Evolutionary conservation across 2,888 invertebrate species (phyloP), one percentile per base, ranked within the genome.

Genomic region (Pyrgus malvae): DNA sequence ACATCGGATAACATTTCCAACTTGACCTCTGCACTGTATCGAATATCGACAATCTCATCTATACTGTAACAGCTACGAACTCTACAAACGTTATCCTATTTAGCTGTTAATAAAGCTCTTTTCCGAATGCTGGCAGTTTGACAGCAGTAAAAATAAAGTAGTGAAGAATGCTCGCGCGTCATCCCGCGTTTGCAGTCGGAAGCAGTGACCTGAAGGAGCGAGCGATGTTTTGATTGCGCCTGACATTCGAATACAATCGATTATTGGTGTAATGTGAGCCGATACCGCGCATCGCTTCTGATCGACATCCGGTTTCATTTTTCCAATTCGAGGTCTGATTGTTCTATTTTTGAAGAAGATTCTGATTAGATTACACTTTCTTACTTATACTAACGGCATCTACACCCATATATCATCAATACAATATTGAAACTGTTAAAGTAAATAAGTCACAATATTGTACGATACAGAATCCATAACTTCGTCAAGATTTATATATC

Each of bases 231-330:
- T 88, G 89, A 90, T 90, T 89, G 83, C 78, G 76, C 64, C 83
- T 86, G 87, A 84, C 86, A 86, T 86, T 87, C 81, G 76, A 79
- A 77, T 74, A 77, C 80, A 80, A 88, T 87, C 87, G 86, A 88
- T 88, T 88, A 87, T 80, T 80, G 74, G 76, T 78, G 72, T 83
- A 80, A 87, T 80, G 71, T 78, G 76, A 83, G 70, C 76, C 76
- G 86, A 85, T 83, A 70, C 74, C 72, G 71, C 61, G 55, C 62
- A 59, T 48, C 50, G 63, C 68, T 63, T 63, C 61, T 68, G 69
- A 67, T 68, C 66, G 69, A 70, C 69, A 69, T 67, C 69, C 69
- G 69, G 67, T 68, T 66, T 59, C 60, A 64, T 64, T 73, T 77
- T 71, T 33, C 60, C 67, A 78, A 74, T 67, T 72, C 61, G 70